phyloP scores from a whole-genome alignment of 2,888 invertebrate genomes.

The Drosophila kokeensis region DNA sequence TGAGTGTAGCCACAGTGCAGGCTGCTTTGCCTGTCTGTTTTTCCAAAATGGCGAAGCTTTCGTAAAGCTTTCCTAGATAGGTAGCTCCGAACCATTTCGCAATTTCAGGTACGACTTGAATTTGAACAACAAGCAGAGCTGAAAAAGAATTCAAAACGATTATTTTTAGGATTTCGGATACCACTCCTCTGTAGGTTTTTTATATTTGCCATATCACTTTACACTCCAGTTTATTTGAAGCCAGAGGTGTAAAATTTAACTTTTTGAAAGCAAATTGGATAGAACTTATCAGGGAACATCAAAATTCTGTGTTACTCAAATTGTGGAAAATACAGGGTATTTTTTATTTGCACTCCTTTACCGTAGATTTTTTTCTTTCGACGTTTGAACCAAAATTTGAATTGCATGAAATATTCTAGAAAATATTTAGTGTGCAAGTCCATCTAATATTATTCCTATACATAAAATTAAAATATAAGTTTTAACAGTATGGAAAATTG shows the following conservation, averaged over 20 bases:
- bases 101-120: slow-evolving; percentile 38
- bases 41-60: slow-evolving; percentile 28
- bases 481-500: background rate
- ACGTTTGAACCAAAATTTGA: background rate
- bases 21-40: background rate
- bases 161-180: background rate
- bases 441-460: too few species aligned
- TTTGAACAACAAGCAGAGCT: slow-evolving; percentile 47
- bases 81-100: slow-evolving; percentile 50
- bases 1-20: slow-evolving; percentile 31
- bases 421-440: too few species aligned
- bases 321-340: too few species aligned
- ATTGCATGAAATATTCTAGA: too few species aligned
- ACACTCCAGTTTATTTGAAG: background rate
- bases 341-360: background rate
- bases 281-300: background rate
- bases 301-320: background rate
- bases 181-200: background rate
- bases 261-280: background rate
- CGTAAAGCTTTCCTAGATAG: slow-evolving; percentile 43
- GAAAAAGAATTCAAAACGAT: slow-evolving; percentile 13
- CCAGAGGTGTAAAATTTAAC: background rate
- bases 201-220: background rate
- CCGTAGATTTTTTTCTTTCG: background rate
- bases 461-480: background rate